Evolutionary conservation across 2,888 invertebrate species (phyloP).

Genomic region (Orchesellides sinensis): DNA sequence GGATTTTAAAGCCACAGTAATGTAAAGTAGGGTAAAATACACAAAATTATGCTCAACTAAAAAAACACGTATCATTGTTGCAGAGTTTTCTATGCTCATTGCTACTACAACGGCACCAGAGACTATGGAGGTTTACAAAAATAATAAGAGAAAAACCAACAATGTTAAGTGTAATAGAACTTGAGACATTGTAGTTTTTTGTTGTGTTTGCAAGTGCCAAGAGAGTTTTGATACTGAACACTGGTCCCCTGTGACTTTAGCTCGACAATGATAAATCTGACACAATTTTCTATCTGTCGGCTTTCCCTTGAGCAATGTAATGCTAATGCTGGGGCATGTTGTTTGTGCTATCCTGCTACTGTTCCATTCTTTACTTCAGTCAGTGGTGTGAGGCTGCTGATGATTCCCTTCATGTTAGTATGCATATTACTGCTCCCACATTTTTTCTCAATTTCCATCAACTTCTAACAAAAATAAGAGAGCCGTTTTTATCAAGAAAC

Average conservation of each 20-base stretch:
- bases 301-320: constrained; percentile 61
- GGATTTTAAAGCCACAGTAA: no score
- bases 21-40: no score
- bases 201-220: background rate
- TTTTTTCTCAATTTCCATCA: background rate
- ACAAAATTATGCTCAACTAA: no score
- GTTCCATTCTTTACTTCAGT: background rate
- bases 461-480: constrained; percentile 10
- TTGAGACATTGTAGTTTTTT: no score
- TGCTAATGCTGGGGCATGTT: constrained; percentile 24
- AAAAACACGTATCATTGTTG: no score
- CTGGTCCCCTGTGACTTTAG: constrained; percentile 67
- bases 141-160: no score
- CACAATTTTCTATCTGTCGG: constrained; percentile 71
- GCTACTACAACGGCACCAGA: no score
- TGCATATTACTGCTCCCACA: constrained; percentile 8
- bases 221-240: background rate
- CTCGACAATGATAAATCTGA: constrained; percentile 73
- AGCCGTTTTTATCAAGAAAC: constrained; percentile 27
- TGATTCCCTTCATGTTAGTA: constrained; percentile 31
- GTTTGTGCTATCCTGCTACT: background rate
- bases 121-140: no score
- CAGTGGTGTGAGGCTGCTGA: constrained; percentile 12
- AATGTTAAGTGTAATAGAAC: no score
- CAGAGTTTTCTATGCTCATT: no score